These are phyloP conservation scores for Dipodomys ordii DNA, from an alignment of 2,113 vertebrate genomes.

Conservation along the genomic window DNA sequence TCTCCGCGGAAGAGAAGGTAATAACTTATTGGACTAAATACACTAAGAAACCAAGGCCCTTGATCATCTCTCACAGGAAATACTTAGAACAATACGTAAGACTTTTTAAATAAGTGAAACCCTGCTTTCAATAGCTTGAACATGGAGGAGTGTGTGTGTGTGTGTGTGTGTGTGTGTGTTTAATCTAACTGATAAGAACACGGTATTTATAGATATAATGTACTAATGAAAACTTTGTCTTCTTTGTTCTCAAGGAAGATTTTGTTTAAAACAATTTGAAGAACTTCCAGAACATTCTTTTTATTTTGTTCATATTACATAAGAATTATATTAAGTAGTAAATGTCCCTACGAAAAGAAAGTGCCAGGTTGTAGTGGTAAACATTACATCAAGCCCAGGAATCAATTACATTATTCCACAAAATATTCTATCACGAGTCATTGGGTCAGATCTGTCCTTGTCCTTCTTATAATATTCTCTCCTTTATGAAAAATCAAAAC, in stretches of 20 bases:
- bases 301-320: neutral
- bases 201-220: too few relatives aligned
- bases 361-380: neutral
- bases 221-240: neutral
- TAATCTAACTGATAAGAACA: too few relatives aligned
- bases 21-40: neutral
- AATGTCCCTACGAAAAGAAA: neutral
- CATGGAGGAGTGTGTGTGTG: too few relatives aligned
- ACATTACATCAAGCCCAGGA: neutral
- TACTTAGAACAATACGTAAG: neutral
- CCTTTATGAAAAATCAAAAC: neutral
- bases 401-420: slow-evolving; percentile 1
- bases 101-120: neutral
- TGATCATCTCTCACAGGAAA: neutral
- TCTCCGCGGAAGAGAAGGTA: neutral
- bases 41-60: neutral
- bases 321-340: neutral
- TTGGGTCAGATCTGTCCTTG: neutral
- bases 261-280: neutral
- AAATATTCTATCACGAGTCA: neutral
- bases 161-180: too few relatives aligned
- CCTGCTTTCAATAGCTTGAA: neutral
- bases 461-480: neutral
- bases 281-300: neutral
- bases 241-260: neutral